phyloP scores from a whole-genome alignment of 1,140 invertebrate genomes.

The Philaenus spumarius region DNA sequence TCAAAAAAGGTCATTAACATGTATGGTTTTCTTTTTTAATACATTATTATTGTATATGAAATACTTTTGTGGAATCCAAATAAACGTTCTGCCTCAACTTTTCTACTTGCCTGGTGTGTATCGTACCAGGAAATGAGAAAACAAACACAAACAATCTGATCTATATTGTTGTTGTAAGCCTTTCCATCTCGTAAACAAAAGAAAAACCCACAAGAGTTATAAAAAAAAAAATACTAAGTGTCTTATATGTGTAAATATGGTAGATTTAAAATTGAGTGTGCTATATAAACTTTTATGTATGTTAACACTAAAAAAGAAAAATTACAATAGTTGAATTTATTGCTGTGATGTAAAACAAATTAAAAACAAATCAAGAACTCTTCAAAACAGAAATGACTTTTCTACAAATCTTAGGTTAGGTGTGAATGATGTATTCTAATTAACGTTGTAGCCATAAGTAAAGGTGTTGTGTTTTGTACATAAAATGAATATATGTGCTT shows the following conservation, averaged over 20 bases:
- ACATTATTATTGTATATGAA: no score
- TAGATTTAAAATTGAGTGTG: neutral
- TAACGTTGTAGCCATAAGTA: neutral
- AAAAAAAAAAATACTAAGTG: slow-evolving; percentile 18
- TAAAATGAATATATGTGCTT: slow-evolving; percentile 14
- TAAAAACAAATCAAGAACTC: slow-evolving; percentile 6
- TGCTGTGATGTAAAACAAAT: neutral
- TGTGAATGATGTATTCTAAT: slow-evolving; percentile 6
- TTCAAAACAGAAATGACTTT: slow-evolving; percentile 3
- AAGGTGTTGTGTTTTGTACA: slow-evolving; percentile 13
- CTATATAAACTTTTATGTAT: no score
- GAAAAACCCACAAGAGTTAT: no score
- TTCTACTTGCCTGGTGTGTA: no score
- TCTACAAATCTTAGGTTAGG: slow-evolving; percentile 11
- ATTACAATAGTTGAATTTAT: slow-evolving; percentile 1
- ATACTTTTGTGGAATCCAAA: no score
- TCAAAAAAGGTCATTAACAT: no score
- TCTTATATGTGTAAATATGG: slow-evolving; percentile 12
- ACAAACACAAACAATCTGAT: no score
- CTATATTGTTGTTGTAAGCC: no score
- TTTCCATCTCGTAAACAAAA: no score
- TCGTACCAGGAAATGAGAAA: no score
- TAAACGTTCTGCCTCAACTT: no score
- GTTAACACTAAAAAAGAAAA: neutral
- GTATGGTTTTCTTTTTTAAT: no score